These are phyloP conservation scores for Ochropleura leucogaster DNA, from an alignment of 2,888 invertebrate genomes.

Conservation along the genomic window DNA sequence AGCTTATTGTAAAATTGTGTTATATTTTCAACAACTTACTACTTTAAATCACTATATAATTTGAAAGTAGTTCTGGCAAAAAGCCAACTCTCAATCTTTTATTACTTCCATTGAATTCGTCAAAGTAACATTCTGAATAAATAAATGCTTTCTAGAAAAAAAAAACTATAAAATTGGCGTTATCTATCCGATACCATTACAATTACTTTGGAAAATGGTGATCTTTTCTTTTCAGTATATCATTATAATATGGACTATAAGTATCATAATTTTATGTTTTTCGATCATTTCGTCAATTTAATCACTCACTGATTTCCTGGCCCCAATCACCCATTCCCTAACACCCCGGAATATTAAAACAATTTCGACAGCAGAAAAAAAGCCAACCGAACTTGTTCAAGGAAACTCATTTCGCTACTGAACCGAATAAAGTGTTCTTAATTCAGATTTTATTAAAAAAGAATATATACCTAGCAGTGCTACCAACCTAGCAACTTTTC, in stretches of 20 bases:
- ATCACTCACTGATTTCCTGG: conserved; percentile 2
- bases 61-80: too few relatives aligned
- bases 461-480: conserved; percentile 22
- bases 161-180: too few relatives aligned
- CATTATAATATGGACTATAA: too few relatives aligned
- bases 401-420: conserved; percentile 69
- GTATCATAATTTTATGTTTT: neutral
- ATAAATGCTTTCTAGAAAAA: too few relatives aligned
- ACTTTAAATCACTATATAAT: too few relatives aligned
- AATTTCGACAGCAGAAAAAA: conserved; percentile 65
- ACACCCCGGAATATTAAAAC: conserved; percentile 66
- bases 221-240: too few relatives aligned
- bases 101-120: too few relatives aligned
- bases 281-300: neutral
- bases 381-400: conserved; percentile 58
- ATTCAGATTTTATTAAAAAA: conserved; percentile 70
- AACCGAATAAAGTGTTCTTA: conserved; percentile 66
- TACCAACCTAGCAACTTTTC: conserved; percentile 62
- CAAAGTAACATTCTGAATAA: too few relatives aligned
- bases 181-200: too few relatives aligned
- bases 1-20: neutral
- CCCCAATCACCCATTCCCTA: conserved; percentile 21
- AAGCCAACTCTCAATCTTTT: too few relatives aligned
- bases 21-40: neutral
- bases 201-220: too few relatives aligned